Percentiles rank a stretch among this genome's conserved stretches.
Conservation (phyloP, 2,113 vertebrate genomes). For the Zapus hudsonius region DNA sequence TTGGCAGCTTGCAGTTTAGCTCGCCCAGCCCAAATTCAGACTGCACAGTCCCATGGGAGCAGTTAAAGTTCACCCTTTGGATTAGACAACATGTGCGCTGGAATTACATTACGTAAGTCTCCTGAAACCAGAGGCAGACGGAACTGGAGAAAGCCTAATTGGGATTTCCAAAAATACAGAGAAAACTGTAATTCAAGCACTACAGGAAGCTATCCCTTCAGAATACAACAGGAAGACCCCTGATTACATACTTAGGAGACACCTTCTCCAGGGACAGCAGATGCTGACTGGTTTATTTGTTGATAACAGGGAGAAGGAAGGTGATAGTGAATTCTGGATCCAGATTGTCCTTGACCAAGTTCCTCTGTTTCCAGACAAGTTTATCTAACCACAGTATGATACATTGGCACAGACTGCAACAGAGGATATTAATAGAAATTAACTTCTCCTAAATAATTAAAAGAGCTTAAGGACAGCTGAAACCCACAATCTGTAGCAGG, state of each 20-base stretch:
- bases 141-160: neutral
- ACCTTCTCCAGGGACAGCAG: neutral
- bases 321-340: neutral
- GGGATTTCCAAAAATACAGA: slow-evolving; percentile 56
- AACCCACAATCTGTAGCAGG: neutral
- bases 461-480: neutral
- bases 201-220: neutral
- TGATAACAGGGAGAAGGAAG: neutral
- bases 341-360: slow-evolving; percentile 17
- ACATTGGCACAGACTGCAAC: neutral
- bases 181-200: neutral
- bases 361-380: slow-evolving; percentile 43
- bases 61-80: slow-evolving; percentile 22
- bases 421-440: slow-evolving; percentile 34
- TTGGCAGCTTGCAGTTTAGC: neutral
- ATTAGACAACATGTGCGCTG: neutral
- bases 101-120: neutral
- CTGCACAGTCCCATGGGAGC: neutral
- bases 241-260: neutral
- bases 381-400: slow-evolving; percentile 22
- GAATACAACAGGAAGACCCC: neutral
- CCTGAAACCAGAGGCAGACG: neutral
- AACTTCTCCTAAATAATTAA: slow-evolving; percentile 44
- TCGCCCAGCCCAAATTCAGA: slow-evolving; percentile 57
- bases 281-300: slow-evolving; percentile 3